Conservation (phyloP, 2,888 invertebrate genomes). For the Temnothorax unifasciatus region DNA sequence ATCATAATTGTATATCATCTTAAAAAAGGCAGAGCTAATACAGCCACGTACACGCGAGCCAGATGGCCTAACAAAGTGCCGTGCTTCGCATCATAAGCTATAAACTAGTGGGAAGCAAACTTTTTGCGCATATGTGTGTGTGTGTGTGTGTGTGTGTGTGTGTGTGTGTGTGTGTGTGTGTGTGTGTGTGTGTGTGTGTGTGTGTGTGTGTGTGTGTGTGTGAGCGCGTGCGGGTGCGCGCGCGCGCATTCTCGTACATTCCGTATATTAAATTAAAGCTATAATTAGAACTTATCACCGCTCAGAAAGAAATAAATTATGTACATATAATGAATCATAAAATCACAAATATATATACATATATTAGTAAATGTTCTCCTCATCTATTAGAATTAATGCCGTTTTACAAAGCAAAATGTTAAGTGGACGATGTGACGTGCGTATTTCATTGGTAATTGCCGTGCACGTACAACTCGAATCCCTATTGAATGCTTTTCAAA, state of each 20-base stretch:
- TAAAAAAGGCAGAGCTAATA: conserved; percentile 25
- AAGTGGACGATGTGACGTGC: not conserved
- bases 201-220: no score
- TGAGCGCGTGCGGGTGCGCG: no score
- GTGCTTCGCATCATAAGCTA: not conserved
- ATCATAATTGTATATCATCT: conserved; percentile 35
- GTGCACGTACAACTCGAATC: not conserved
- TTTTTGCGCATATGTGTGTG: not conserved
- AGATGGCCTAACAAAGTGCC: conserved; percentile 32
- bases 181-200: not conserved
- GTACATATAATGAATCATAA: no score
- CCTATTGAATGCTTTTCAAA: not conserved
- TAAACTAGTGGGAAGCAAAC: not conserved
- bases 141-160: no score
- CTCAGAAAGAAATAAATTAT: not conserved
- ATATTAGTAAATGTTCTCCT: not conserved
- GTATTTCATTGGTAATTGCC: not conserved
- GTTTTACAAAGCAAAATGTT: not conserved
- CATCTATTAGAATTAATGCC: not conserved
- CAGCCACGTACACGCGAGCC: conserved; percentile 26
- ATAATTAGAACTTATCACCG: not conserved
- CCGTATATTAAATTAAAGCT: not conserved
- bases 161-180: no score
- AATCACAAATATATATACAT: no score
- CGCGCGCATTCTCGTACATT: not conserved